These are phyloP conservation scores for Bathynomus jamesi DNA, from an alignment of 1,140 invertebrate genomes.

Conservation along the genomic window DNA sequence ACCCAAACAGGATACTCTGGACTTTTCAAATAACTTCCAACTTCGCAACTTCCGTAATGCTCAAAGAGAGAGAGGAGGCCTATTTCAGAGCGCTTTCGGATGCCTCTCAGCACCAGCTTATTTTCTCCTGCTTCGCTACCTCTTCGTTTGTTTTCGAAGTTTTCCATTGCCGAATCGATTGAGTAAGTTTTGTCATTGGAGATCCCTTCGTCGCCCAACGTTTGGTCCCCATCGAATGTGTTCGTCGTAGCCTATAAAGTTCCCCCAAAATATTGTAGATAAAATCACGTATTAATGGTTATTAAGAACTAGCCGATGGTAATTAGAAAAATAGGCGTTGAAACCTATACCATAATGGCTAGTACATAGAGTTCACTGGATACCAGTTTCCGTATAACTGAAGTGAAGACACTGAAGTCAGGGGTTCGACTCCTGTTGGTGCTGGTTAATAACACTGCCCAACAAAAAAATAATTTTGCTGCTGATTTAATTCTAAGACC, in stretches of 20 bases:
- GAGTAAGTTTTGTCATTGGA: not conserved
- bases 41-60: constrained; percentile 52
- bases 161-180: not conserved
- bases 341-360: too few species aligned
- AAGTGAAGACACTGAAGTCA: too few species aligned
- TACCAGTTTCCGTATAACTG: too few species aligned
- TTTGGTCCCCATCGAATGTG: constrained; percentile 50
- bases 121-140: constrained; percentile 30
- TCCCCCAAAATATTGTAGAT: too few species aligned
- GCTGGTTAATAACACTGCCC: too few species aligned
- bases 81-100: constrained; percentile 45
- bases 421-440: too few species aligned
- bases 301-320: too few species aligned
- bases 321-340: too few species aligned
- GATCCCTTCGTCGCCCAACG: constrained; percentile 39
- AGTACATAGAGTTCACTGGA: too few species aligned
- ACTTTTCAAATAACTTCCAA: constrained; percentile 50
- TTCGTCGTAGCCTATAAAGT: constrained; percentile 48
- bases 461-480: too few species aligned
- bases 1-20: constrained; percentile 53
- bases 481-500: too few species aligned
- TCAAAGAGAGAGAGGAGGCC: constrained; percentile 53
- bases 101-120: constrained; percentile 45
- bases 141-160: not conserved
- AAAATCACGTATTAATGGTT: too few species aligned